Base-by-base conservation (phyloP, 2,113 vertebrate genomes). In the Phoxinus phoxinus region DNA sequence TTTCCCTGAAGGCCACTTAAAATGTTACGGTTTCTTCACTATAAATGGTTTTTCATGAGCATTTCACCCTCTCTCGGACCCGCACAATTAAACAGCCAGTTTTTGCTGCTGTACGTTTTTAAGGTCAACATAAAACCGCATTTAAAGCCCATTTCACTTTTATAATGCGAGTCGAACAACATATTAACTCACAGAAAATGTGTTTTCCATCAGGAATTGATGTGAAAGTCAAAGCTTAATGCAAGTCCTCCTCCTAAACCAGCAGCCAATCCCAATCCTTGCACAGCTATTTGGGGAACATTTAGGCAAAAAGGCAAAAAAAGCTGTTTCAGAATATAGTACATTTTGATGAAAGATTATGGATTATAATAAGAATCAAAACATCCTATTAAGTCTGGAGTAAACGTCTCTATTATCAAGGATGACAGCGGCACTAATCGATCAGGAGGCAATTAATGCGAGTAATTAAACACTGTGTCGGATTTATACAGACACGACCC, bases 371-470 rank as follows among this genome's bases (percentile, higher is more conserved):
- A 67, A 85, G 21, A 69, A 81, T 67, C 80, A 71, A 75, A 86
- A 78, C 30, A 63, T 44, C 12, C n/a, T n/a, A 58, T 59, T 35
- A 35, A 85, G 75, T 59, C 72, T 44, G 6, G 19, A 84, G 56
- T 76, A 58, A 83, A 86, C 72, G 59, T 69, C 53, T 79, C 84
- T 51, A 86, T 86, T 84, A 86, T 58, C 13, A 58, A 85, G 77
- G 69, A 80, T 59, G 73, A 85, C 61, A 77, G 25, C 27, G 46
- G 19, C 71, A 72, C 46, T 63, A 82, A 86, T 82, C 86, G 53
- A 82, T 83, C 44, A 25, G 78, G 51, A 67, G 65, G 61, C 48
- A 44, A 81, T 81, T 69, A 51, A 84, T 23, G 37, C 61, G 74
- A 81, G 59, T 44, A 75, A 76, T 82, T 81, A 75, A 73, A 84